phyloP scores from a whole-genome alignment of 2,888 invertebrate genomes.

The Lasioglossum morio region DNA sequence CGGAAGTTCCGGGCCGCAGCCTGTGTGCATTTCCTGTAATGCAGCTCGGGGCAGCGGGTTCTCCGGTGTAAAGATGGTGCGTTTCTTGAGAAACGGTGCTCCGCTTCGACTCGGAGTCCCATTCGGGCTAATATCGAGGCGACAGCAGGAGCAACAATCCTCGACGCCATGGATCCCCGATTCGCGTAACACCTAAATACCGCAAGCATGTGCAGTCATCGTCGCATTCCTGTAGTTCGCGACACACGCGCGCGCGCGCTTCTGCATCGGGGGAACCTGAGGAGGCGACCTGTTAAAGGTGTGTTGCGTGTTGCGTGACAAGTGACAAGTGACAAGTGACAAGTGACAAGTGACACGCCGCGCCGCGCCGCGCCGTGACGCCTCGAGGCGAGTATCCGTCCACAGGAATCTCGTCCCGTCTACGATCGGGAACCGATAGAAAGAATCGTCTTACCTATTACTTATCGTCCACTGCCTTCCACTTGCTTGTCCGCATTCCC shows the following conservation, averaged over 20 bases:
- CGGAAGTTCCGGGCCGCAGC: not conserved
- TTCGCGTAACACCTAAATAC: not conserved
- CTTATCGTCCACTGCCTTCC: constrained; percentile 21
- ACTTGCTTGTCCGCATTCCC: not conserved
- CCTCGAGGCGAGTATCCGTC: constrained; percentile 15
- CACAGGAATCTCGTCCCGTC: constrained; percentile 58
- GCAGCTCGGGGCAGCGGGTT: not conserved
- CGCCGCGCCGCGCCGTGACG: not conserved
- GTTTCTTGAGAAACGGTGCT: not conserved
- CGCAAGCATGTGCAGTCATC: not conserved
- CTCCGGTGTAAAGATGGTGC: not conserved
- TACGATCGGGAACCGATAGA: constrained; percentile 53
- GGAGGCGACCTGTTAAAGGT: constrained; percentile 33
- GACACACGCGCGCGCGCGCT: constrained; percentile 3
- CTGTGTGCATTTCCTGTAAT: not conserved
- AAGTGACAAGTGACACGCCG: not conserved
- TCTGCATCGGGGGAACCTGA: not conserved
- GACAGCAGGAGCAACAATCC: not conserved
- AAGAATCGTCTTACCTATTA: constrained; percentile 29
- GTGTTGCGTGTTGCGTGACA: no score
- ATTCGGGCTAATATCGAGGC: not conserved
- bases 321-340: no score
- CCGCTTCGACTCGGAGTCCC: not conserved
- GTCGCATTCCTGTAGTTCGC: not conserved
- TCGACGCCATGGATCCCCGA: constrained; percentile 9